These are phyloP conservation scores for Physeter macrocephalus DNA, from an alignment of 2,113 vertebrate species.

Conservation along the genomic window DNA sequence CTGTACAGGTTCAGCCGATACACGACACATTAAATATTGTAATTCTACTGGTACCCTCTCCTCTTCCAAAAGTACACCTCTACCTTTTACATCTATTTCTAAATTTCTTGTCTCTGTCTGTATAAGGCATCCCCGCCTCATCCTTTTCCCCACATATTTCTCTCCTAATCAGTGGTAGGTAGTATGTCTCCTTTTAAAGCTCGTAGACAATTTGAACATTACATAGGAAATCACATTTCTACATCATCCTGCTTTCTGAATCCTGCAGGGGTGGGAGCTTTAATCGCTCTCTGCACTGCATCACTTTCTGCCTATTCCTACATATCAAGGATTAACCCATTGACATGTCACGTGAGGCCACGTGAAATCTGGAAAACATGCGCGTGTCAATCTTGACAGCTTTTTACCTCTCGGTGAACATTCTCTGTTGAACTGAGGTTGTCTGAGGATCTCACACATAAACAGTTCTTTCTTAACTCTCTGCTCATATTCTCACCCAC, in stretches of 20 bases:
- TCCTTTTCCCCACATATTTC: fast-evolving
- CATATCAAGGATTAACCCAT: background rate
- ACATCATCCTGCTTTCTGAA: background rate
- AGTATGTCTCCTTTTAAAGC: background rate
- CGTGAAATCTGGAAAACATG: background rate
- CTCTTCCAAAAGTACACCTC: background rate
- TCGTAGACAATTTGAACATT: background rate
- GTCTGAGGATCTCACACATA: background rate
- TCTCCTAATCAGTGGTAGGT: too few relatives aligned
- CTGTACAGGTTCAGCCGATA: fast-evolving
- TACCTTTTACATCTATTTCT: background rate
- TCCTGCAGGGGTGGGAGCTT: too few relatives aligned
- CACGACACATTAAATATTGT: fast-evolving
- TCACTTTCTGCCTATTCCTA: background rate
- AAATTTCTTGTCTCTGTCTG: background rate
- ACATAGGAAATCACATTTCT: background rate
- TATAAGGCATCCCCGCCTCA: background rate
- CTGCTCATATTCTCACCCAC: fast-evolving
- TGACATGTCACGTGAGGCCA: background rate
- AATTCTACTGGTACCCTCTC: too few relatives aligned
- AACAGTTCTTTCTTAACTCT: background rate
- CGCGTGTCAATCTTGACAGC: fast-evolving
- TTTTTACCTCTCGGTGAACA: fast-evolving
- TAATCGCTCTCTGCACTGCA: too few relatives aligned
- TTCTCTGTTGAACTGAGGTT: background rate